Base-by-base conservation (phyloP, 2,888 invertebrate genomes). In the Cistogaster globosa region DNA sequence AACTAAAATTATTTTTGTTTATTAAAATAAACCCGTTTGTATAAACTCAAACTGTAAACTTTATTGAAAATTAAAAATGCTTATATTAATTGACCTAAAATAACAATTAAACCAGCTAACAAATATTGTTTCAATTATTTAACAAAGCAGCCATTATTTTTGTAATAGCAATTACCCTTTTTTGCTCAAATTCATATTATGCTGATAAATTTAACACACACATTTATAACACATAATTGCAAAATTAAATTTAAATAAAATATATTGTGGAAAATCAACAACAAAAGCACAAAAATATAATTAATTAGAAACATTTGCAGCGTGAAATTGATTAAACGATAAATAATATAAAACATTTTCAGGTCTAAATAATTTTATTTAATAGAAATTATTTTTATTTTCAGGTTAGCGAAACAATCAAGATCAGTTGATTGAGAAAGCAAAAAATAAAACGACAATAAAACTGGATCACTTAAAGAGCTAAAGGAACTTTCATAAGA, bases 221-320 rank as follows among this genome's bases (percentile, higher is more conserved):
- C 36, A 72, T 36, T 72, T 22, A 20, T 48, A 72, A 36, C 62
- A 62, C 72, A 60, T 20, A 51, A 36, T 60, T 51, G 11, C 20
- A 9, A 32, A 26, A 42, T 20, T 22, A 18, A 32, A 51, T 63
- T 12, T 26, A 14, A 18, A 58, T n/a, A 45, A 58, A 18, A 58
- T n/a, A 45, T 45, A 16, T 16, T 8, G 11, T 22, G 26, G 26
- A 8, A 20, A 55, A 20, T 67, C 4, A 38, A 67, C 45, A 48
- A 51, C 26, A 68, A 58, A 67, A 53, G 71, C 79, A 80, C 76
- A 84, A 76, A 76, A 76, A 72, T 42, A 55, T 16, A 80, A 80
- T 57, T 76, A 80, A 84, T 42, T 42, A 42, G 42, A 80, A 80
- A 53, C 55, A 72, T 68, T 1, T 48, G 7, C 2, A 55, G 20